Evolutionary conservation across 2,797 vertebrate genomes (phyloP).

Genomic region (Rhinogobio ventralis): DNA sequence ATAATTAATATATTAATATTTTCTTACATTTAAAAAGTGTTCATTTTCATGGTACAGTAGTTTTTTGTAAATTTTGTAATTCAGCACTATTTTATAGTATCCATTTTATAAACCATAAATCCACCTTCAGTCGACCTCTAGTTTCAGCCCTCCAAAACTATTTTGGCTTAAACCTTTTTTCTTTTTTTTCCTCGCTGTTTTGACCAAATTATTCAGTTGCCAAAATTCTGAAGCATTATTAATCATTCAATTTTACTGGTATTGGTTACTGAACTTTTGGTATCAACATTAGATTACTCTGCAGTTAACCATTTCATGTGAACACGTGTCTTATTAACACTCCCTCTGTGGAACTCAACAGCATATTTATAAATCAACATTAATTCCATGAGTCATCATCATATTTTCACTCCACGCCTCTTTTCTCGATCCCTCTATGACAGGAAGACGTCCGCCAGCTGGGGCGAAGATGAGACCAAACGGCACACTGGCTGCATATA

Average conservation of each 20-base stretch:
- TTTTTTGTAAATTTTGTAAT: no score
- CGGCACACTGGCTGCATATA: neutral
- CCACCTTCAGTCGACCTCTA: no score
- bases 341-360: constrained; percentile 15
- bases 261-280: neutral
- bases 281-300: neutral
- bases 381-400: constrained; percentile 30
- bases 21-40: no score
- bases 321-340: neutral
- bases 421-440: neutral
- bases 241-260: neutral
- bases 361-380: neutral
- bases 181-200: no score
- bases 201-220: neutral
- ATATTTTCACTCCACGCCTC: constrained; percentile 23
- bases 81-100: no score
- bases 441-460: constrained; percentile 21
- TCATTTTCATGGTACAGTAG: no score
- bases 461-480: neutral
- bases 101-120: no score
- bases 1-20: no score
- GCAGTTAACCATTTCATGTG: neutral
- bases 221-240: neutral
- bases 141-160: no score
- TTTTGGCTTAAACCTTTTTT: no score